These are phyloP conservation scores for Teleiodes luculella DNA, from an alignment of 2,888 invertebrate genomes.

Conservation along the genomic window DNA sequence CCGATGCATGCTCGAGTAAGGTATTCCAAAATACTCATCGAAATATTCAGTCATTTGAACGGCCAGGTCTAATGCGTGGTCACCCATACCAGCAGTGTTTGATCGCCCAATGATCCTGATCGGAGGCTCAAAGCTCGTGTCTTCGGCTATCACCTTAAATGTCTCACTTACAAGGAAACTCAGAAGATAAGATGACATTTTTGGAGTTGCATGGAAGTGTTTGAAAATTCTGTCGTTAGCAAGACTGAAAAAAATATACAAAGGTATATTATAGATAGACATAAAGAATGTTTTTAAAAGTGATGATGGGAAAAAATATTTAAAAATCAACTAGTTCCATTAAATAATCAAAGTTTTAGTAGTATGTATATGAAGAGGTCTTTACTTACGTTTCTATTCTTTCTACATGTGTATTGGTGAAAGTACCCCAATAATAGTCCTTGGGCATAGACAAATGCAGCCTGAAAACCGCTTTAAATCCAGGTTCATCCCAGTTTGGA, in stretches of 20 bases:
- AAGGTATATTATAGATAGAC: too few relatives aligned
- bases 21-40: slow-evolving; percentile 58
- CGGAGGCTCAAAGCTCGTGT: slow-evolving; percentile 49
- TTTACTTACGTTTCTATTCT: background rate
- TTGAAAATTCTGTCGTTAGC: slow-evolving; percentile 37
- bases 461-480: slow-evolving; percentile 86
- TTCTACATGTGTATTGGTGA: slow-evolving; percentile 80
- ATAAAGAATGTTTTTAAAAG: too few relatives aligned
- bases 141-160: slow-evolving; percentile 58
- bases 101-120: slow-evolving; percentile 68
- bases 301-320: too few relatives aligned
- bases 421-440: slow-evolving; percentile 67
- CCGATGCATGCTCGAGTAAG: slow-evolving; percentile 52
- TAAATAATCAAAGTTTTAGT: too few relatives aligned
- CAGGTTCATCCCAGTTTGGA: slow-evolving; percentile 93
- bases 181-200: slow-evolving; percentile 91
- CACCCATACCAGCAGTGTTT: slow-evolving; percentile 54
- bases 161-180: slow-evolving; percentile 85
- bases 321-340: too few relatives aligned
- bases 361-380: too few relatives aligned
- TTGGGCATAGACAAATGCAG: slow-evolving; percentile 80
- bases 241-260: slow-evolving; percentile 44
- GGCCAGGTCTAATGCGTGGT: slow-evolving; percentile 50
- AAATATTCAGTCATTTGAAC: slow-evolving; percentile 61
- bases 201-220: slow-evolving; percentile 75